Percentiles rank a stretch among this genome's conserved stretches.
Conservation (phyloP, 1,140 invertebrate species). For the Penaeus japonicus region DNA sequence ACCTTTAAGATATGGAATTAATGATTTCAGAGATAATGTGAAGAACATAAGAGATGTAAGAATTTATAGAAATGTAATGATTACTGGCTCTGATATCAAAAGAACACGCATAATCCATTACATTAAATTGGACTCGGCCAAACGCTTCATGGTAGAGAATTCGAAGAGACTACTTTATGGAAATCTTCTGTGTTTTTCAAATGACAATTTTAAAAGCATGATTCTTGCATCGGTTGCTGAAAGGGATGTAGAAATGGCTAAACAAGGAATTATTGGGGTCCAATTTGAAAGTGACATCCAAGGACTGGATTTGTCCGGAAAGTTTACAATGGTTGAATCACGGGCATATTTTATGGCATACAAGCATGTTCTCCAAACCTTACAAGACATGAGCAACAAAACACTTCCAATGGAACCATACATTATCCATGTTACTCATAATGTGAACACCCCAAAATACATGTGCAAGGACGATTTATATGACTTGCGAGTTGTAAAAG, state of each 20-base stretch:
- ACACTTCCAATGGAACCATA: constrained; percentile 63
- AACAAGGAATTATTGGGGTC: constrained; percentile 67
- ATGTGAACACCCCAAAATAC: constrained; percentile 10
- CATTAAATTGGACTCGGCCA: constrained; percentile 36
- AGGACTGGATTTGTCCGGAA: constrained; percentile 56
- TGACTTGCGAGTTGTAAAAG: background rate
- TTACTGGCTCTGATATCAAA: background rate
- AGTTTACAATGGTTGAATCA: constrained; percentile 65
- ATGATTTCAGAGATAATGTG: constrained; percentile 39
- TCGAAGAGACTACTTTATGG: constrained; percentile 75
- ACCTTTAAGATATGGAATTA: constrained; percentile 46
- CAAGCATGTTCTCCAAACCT: constrained; percentile 64
- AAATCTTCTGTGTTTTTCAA: constrained; percentile 75
- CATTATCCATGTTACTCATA: constrained; percentile 57
- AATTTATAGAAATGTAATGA: constrained; percentile 36
- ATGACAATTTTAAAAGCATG: constrained; percentile 73
- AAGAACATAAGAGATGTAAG: background rate
- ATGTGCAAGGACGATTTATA: constrained; percentile 36
- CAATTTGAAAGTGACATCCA: constrained; percentile 64
- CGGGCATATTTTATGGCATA: constrained; percentile 68
- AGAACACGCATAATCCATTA: constrained; percentile 18
- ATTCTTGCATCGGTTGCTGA: constrained; percentile 74
- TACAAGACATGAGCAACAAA: constrained; percentile 62
- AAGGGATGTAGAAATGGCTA: constrained; percentile 65
- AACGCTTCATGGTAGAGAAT: constrained; percentile 37